These are phyloP conservation scores for Hippocampus comes DNA, from an alignment of 2,113 vertebrate genomes.

Conservation along the genomic window DNA sequence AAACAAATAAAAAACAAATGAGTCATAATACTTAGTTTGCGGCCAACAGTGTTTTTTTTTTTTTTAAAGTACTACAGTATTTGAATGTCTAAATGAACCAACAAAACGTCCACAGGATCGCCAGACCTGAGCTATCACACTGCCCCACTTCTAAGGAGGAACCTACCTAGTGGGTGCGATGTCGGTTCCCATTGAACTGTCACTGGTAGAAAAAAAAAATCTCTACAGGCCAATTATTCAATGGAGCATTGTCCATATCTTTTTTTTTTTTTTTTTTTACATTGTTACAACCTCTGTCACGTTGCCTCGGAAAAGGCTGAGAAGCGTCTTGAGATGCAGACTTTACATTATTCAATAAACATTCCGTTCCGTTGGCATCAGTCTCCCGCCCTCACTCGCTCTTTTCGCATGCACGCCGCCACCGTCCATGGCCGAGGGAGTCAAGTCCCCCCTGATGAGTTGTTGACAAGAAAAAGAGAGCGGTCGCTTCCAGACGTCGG, in stretches of 20 bases:
- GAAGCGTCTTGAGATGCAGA: conserved; percentile 39
- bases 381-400: conserved; percentile 1
- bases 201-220: conserved; percentile 59
- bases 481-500: conserved; percentile 46
- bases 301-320: conserved; percentile 35
- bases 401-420: conserved; percentile 2
- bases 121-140: conserved; percentile 35
- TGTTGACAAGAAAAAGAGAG: conserved; percentile 61
- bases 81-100: not conserved
- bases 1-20: no score
- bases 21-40: no score
- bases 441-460: conserved; percentile 54
- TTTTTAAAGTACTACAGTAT: no score
- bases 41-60: no score
- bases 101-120: conserved; percentile 27
- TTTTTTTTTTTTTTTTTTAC: conserved; percentile 1
- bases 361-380: conserved; percentile 33
- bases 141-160: conserved; percentile 57
- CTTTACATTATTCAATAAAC: conserved; percentile 57
- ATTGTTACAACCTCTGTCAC: conserved; percentile 25
- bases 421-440: conserved; percentile 11
- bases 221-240: conserved; percentile 58
- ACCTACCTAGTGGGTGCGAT: conserved; percentile 52
- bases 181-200: conserved; percentile 59
- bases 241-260: conserved; percentile 23